These are phyloP conservation scores for Actinia tenebrosa DNA, from an alignment of 64 coral and sea anemone species.

Conservation along the genomic window DNA sequence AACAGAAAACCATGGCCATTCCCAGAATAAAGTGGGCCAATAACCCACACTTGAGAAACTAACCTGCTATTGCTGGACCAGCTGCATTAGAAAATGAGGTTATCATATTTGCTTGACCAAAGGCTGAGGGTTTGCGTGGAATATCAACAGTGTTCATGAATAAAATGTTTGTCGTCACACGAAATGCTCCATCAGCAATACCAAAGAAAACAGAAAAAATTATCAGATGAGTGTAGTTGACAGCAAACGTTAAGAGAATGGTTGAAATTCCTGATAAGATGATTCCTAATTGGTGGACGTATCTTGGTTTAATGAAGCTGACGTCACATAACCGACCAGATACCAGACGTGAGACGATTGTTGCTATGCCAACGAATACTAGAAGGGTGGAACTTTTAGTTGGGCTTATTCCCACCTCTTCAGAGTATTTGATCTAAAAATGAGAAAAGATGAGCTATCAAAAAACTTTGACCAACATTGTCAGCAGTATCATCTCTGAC, in stretches of 20 bases:
- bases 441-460: not conserved
- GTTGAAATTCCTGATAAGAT: slow-evolving; percentile 19
- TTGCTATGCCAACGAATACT: slow-evolving; percentile 26
- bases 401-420: slow-evolving; percentile 29
- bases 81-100: not conserved
- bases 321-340: slow-evolving; percentile 35
- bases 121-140: slow-evolving; percentile 30
- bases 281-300: slow-evolving; percentile 31
- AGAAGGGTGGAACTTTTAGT: slow-evolving; percentile 1
- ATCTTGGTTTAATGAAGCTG: slow-evolving; percentile 36
- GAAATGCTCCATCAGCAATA: slow-evolving; percentile 11
- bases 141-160: slow-evolving; percentile 46
- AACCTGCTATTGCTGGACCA: not conserved
- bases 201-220: slow-evolving; percentile 28
- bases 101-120: slow-evolving; percentile 41
- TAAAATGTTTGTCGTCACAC: slow-evolving; percentile 3
- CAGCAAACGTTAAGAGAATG: slow-evolving; percentile 1
- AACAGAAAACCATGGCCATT: too few relatives aligned
- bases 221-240: slow-evolving; percentile 21
- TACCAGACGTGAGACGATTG: slow-evolving; percentile 14
- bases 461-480: not conserved
- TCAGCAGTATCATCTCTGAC: not conserved
- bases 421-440: slow-evolving; percentile 41
- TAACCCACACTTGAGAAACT: not conserved
- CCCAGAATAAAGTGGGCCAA: too few relatives aligned